Evolutionary conservation across 1,140 invertebrate species (phyloP), one percentile per base, ranked within the genome.

Genomic region (Drosophila repletoides): DNA sequence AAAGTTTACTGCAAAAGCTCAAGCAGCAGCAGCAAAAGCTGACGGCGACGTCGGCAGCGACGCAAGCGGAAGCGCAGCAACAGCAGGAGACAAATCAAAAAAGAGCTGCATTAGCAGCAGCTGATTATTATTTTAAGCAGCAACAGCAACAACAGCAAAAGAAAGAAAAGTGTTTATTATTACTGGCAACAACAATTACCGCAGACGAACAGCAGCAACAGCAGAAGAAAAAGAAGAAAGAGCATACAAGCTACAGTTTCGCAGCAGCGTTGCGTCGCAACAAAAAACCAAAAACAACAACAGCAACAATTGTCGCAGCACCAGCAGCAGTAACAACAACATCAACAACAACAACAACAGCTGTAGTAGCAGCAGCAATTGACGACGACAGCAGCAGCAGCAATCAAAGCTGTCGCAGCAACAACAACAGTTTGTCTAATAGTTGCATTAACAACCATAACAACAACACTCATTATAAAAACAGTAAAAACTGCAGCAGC

Each of bases 361-460:
- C 34, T 19, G 5, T 17, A 24, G 7, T 40, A 48, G 15, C 49
- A 59, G 21, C 34, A 48, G 14, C 21, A 40, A 61, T 66, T 24
- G 76, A 59, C 75, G 65, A 70, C 75, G 65, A 80, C 24, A 65
- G 45, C 29, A 53, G n/a, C n/a, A 72, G 60, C 60, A 70, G 60
- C 45, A 70, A 58, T 65, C 41, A 38, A 19, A 58, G 64, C 51
- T 60, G 59, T 43, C 45, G 66, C 56, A 64, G 58, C 71, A 56
- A 63, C 49, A 72, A 26, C 67, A 41, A 68, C 58, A 86, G 70
- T 53, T 74, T 84, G 74, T 84, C 71, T 66, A 84, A 83, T 73
- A 83, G 69, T 70, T 77, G 71, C 80, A 68, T 79, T 80, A 80
- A 63, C 80, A 74, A 84, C 69, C 59, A 72, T 60, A 84, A 61